These are phyloP conservation scores for Ophion slaviceki DNA, from an alignment of 2,888 invertebrate species.

Conservation along the genomic window DNA sequence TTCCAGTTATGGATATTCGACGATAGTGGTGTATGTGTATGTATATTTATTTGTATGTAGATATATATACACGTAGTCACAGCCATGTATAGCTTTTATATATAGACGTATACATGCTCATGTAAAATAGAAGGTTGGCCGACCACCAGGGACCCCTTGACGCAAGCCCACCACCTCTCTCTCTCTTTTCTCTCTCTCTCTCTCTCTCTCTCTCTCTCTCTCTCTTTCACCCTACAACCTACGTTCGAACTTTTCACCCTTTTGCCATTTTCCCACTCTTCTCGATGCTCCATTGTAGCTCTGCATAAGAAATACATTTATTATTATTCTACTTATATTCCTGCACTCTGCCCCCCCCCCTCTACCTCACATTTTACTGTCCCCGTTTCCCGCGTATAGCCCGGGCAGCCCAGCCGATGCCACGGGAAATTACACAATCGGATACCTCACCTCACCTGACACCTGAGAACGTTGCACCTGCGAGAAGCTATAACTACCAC, in stretches of 20 bases:
- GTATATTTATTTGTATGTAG: constrained; percentile 14
- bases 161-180: constrained; percentile 4
- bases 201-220: constrained; percentile 6
- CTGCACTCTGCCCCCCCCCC: constrained; percentile 3
- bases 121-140: constrained; percentile 49
- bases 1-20: too few relatives aligned
- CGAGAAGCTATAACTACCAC: constrained; percentile 26
- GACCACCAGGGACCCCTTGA: constrained; percentile 37
- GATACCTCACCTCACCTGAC: constrained; percentile 65
- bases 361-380: constrained; percentile 3
- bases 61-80: neutral
- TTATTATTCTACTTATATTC: constrained; percentile 46
- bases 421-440: constrained; percentile 68
- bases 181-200: constrained; percentile 9
- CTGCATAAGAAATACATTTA: constrained; percentile 65
- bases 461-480: constrained; percentile 64
- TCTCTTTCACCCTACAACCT: constrained; percentile 19
- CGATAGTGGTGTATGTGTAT: neutral
- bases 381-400: neutral
- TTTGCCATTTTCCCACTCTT: constrained; percentile 26
- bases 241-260: constrained; percentile 34
- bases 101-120: neutral
- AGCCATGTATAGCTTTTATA: constrained; percentile 16
- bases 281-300: constrained; percentile 28
- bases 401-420: constrained; percentile 50